Evolutionary conservation across 1,140 invertebrate genomes (phyloP), one percentile per base, ranked within the genome.

Genomic region (Zophobas morio): DNA sequence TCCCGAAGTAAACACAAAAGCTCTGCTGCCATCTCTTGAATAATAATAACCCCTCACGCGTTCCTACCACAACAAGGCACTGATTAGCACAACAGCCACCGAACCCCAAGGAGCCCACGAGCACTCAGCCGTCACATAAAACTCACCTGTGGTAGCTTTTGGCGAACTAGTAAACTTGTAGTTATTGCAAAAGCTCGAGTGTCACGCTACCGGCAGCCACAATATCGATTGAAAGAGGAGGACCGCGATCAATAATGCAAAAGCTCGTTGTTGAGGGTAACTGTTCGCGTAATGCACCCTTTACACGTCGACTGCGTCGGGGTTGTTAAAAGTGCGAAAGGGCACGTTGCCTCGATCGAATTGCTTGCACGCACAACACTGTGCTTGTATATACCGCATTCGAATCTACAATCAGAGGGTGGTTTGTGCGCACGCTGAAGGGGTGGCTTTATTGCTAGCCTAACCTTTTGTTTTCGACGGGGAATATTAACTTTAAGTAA

Each of bases 141-240:
- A 74, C 72, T 74, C 72, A 74, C 72, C 72, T 74, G 72, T 46
- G 54, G 53, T 57, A 57, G 72, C 32, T 74, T 74, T 20, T 37
- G 35, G 72, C 60, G 56, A 57, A 74, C 72, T 60, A 60, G 54
- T 74, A 74, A 74, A 49, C 32, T 1, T 20, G 34, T 74, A 73
- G 47, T 74, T 56, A 56, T 74, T 56, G 71, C 71, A 74, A 57
- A 56, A 74, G 54, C 53, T 74, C 72, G 20, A 53, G 37, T 74
- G 40, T 56, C 51, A 74, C 72, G 72, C 72, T 74, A 74, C 72
- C 39, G 72, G 51, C 39, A 54, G 51, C 34, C 72, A 74, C 53
- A 37, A 56, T 74, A 74, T 74, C 53, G 72, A 74, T 74, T 74
- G n/a, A 57, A 60, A 57, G 54, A 71, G 32, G 49, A 71, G 39